Percentiles rank a stretch among this genome's conserved stretches.
These are phyloP conservation scores for Mus pahari DNA, from an alignment of 2,113 vertebrate species.

Conservation along the genomic window DNA sequence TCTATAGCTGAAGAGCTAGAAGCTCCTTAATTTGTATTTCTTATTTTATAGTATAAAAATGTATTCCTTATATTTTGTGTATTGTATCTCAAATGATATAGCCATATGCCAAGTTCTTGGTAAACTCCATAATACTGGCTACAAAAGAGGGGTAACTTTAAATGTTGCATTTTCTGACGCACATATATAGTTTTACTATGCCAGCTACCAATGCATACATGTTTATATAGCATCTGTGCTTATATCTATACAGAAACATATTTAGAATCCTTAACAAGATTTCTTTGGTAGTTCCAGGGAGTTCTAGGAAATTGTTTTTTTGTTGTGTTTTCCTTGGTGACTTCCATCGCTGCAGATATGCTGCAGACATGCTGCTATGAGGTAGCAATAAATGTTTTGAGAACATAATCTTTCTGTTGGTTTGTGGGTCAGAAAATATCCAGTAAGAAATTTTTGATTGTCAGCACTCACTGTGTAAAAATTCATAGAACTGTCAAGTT, in stretches of 20 bases:
- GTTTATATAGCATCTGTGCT: background rate
- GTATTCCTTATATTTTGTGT: background rate
- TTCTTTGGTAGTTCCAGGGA: background rate
- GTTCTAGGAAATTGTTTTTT: background rate
- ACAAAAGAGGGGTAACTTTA: background rate
- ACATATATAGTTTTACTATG: background rate
- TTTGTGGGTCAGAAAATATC: conserved; percentile 35
- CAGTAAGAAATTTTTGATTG: conserved; percentile 20
- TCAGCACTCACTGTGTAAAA: conserved; percentile 26
- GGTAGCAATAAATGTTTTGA: conserved; percentile 5
- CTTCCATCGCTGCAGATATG: background rate
- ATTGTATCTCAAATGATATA: background rate
- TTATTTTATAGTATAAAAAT: conserved; percentile 44
- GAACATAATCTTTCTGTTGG: background rate
- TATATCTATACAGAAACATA: background rate
- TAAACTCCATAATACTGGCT: conserved; percentile 26
- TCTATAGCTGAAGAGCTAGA: background rate
- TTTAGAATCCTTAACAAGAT: background rate
- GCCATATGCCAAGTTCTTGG: background rate
- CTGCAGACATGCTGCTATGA: background rate
- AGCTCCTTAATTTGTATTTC: conserved; percentile 41
- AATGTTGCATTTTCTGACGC: conserved; percentile 40
- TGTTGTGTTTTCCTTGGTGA: background rate
- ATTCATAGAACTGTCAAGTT: background rate
- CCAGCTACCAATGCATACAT: background rate